Conservation (phyloP, 2,797 vertebrate species). For the Chaunax sp. region DNA sequence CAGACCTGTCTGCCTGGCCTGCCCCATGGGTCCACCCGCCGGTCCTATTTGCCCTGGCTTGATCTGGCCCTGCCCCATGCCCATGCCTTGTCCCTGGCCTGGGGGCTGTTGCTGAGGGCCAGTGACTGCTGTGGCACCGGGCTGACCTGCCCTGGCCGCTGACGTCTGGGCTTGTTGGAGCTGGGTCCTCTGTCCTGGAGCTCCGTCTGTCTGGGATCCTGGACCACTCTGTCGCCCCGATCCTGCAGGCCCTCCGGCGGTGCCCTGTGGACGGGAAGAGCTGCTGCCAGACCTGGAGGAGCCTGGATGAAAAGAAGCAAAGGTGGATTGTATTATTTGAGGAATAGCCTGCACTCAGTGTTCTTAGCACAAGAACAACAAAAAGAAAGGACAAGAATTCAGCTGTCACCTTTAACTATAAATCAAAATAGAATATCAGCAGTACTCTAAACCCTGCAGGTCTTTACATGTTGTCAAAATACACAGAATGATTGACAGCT, state of each 20-base stretch:
- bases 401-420: too few relatives aligned
- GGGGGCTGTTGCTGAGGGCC: slow-evolving; percentile 76
- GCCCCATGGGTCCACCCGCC: slow-evolving; percentile 73
- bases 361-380: not conserved
- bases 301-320: slow-evolving; percentile 43
- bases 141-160: slow-evolving; percentile 76
- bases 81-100: slow-evolving; percentile 76
- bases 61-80: slow-evolving; percentile 78
- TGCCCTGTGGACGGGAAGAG: slow-evolving; percentile 74
- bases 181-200: slow-evolving; percentile 80
- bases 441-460: too few relatives aligned
- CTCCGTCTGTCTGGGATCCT: slow-evolving; percentile 74
- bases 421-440: too few relatives aligned
- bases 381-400: not conserved
- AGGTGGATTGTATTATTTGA: not conserved
- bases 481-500: not conserved
- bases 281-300: slow-evolving; percentile 80
- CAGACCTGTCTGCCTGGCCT: slow-evolving; percentile 73
- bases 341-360: not conserved
- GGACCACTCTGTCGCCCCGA: slow-evolving; percentile 77
- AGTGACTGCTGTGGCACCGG: slow-evolving; percentile 47
- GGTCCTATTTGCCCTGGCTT: slow-evolving; percentile 80
- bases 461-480: not conserved
- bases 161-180: slow-evolving; percentile 83
- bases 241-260: slow-evolving; percentile 69